Evolutionary conservation across 2,113 vertebrate species (phyloP).

Genomic region (Brienomyrus brachyistius): DNA sequence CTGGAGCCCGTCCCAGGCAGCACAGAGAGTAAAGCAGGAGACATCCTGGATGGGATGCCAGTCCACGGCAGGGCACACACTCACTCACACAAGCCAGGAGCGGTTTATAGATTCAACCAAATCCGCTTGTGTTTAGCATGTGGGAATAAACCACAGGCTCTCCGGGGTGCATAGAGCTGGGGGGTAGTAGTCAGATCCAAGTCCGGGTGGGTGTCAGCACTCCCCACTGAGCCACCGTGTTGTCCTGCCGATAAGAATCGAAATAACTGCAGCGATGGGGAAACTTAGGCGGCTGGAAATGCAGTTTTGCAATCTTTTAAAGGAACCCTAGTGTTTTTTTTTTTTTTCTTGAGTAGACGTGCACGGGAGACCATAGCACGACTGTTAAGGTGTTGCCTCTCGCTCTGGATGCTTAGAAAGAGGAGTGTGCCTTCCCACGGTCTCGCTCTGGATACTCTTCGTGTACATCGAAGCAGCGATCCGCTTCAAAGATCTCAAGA

Average conservation of each 20-base stretch:
- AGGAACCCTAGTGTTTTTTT: not conserved
- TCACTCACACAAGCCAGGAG: not conserved
- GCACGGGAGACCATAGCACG: not conserved
- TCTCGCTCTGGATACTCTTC: constrained; percentile 96
- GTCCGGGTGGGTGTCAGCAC: not conserved
- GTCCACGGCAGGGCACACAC: not conserved
- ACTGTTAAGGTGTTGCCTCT: not conserved
- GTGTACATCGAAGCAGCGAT: constrained; percentile 99
- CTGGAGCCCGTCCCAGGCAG: not conserved
- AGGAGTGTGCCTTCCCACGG: constrained; percentile 93
- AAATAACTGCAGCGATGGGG: not conserved
- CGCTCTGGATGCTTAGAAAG: constrained; percentile 64
- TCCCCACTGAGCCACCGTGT: not conserved
- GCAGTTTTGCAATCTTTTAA: not conserved
- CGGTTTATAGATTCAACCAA: not conserved
- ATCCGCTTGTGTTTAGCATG: not conserved
- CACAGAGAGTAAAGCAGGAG: not conserved
- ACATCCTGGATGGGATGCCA: not conserved
- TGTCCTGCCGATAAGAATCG: not conserved
- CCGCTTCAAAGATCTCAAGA: constrained; percentile 98
- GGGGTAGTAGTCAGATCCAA: not conserved
- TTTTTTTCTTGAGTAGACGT: not conserved
- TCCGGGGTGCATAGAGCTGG: not conserved
- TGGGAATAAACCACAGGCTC: not conserved
- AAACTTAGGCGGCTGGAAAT: not conserved